These are phyloP conservation scores for Lepidocyrtinus sp. DNA, from an alignment of 2,888 invertebrate genomes.

Conservation along the genomic window DNA sequence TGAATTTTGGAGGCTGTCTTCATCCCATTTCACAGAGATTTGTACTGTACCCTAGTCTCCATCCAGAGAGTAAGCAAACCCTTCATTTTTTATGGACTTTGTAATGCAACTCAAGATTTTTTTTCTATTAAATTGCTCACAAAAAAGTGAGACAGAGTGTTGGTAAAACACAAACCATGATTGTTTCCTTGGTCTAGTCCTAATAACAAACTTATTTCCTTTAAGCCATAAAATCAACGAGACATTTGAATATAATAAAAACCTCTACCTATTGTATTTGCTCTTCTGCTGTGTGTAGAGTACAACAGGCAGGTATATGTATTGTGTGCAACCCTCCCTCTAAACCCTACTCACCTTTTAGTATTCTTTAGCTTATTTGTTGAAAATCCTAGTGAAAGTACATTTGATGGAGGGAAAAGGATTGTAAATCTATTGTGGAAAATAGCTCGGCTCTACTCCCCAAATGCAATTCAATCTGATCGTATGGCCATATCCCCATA, in stretches of 20 bases:
- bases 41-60: slow-evolving; percentile 4
- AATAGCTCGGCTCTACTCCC: not conserved
- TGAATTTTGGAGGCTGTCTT: slow-evolving; percentile 27
- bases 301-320: no score
- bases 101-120: no score
- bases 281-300: no score
- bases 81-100: no score
- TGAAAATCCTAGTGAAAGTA: no score
- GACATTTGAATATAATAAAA: no score
- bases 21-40: not conserved
- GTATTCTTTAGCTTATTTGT: no score
- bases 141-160: slow-evolving; percentile 19
- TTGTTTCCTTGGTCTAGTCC: slow-evolving; percentile 8
- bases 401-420: not conserved
- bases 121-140: not conserved
- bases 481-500: not conserved
- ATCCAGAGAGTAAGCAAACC: no score
- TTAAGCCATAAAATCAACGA: not conserved
- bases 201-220: not conserved
- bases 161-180: not conserved
- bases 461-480: slow-evolving; percentile 4
- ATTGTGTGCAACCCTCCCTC: no score
- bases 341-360: no score
- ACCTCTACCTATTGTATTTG: no score
- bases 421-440: not conserved